Base-by-base conservation (phyloP, 2,888 invertebrate genomes). In the Andricus quercusramuli region DNA sequence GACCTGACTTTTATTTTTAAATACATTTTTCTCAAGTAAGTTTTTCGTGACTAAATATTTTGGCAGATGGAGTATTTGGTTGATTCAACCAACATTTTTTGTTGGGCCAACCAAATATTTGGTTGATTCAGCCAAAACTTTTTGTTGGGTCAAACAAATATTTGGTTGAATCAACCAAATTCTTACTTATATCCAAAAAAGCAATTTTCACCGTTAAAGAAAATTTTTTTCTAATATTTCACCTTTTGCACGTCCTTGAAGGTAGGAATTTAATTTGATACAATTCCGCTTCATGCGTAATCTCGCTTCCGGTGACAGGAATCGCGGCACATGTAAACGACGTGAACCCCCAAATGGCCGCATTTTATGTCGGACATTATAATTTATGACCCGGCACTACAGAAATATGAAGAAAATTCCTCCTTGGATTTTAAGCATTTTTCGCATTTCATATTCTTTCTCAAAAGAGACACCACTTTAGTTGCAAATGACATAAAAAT, bases 401-500 rank as follows among this genome's bases (percentile, higher is more conserved):
- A 74, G n/a, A 37, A 74, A 32, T 37, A 15, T 3, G 32, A 56
- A 56, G 20, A 32, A 51, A 74, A 37, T 22, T 56, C 32, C 32
- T 22, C 32, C 37, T 15, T 37, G 32, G n/a, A 13, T 22, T 4
- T 37, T 74, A 32, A 56, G 56, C 56, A 74, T 37, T 74, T 56
- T 37, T n/a, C 56, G 15, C 32, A 74, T 56, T 74, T 32, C n/a
- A 32, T 56, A 56, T 47, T 47, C 47, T 13, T 44, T 15, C 15
- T 44, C 3, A 44, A 4, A 15, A 44, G 9, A 44, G 15, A 44
- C 44, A 44, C 15, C 44, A 74, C n/a, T 56, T 56, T 56, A 56
- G 56, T 56, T 22, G 32, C 56, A 70, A 70, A 70, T 70, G 29
- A 25, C 51, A n/a, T 25, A 29, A 47, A 29, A 70, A 70, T 70